Conservation (phyloP, 37 sponge, comb jelly and placozoan genomes). For the Eunapius fragilis region DNA sequence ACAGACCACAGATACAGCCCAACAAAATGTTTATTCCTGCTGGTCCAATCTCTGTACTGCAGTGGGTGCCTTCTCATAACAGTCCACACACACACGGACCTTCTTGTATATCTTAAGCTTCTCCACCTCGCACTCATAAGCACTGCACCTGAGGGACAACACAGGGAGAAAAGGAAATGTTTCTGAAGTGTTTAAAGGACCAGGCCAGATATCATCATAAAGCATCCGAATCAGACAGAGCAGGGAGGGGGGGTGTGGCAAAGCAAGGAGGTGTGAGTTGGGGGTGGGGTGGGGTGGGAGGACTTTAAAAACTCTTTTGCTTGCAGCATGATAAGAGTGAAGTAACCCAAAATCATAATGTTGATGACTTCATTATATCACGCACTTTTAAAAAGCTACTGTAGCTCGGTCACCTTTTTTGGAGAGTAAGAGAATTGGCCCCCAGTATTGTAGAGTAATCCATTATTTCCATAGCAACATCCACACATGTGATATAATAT, state of each 20-base stretch:
- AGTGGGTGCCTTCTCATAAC: conserved; percentile 26
- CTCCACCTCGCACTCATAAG: conserved; percentile 59
- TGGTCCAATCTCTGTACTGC: background rate
- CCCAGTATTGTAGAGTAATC: too few relatives aligned
- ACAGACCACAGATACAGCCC: background rate
- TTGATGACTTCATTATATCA: too few relatives aligned
- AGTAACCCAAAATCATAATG: too few relatives aligned
- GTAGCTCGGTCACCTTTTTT: too few relatives aligned
- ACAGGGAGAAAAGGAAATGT: background rate
- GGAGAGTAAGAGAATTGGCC: too few relatives aligned
- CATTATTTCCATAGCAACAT: conserved; percentile 4
- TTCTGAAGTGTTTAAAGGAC: background rate
- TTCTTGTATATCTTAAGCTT: conserved; percentile 60
- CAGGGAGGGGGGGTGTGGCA: too few relatives aligned
- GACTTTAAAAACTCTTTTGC: too few relatives aligned
- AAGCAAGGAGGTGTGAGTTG: too few relatives aligned
- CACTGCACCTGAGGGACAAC: conserved; percentile 50
- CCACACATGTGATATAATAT: conserved; percentile 19
- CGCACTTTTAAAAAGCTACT: too few relatives aligned
- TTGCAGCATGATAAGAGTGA: background rate
- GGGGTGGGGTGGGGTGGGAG: too few relatives aligned
- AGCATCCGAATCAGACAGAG: too few relatives aligned
- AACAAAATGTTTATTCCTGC: background rate
- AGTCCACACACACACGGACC: conserved; percentile 74
- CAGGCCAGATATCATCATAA: too few relatives aligned